phyloP scores from a whole-genome alignment of 1,140 invertebrate species.

The Drosophila ercepeae region DNA sequence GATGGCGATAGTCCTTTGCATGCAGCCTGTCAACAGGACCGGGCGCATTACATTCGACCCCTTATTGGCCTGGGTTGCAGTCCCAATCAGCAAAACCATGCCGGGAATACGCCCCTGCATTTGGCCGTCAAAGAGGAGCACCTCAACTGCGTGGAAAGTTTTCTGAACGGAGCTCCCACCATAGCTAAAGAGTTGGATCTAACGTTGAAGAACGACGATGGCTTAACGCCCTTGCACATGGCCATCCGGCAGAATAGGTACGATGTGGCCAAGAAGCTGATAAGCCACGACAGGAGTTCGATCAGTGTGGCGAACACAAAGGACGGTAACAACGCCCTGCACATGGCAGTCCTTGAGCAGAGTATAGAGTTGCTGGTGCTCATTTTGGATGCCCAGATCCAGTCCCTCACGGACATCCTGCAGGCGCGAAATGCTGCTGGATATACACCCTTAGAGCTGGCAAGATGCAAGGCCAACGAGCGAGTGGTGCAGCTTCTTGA shows the following conservation, averaged over 20 bases:
- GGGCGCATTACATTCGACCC: constrained; percentile 76
- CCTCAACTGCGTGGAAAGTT: constrained; percentile 64
- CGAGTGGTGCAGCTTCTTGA: constrained; percentile 48
- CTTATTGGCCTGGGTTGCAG: constrained; percentile 84
- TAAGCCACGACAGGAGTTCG: constrained; percentile 83
- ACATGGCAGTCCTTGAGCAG: constrained; percentile 85
- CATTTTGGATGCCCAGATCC: constrained; percentile 83
- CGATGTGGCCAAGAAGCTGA: constrained; percentile 84
- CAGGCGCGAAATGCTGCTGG: constrained; percentile 60
- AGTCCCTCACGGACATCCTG: constrained; percentile 51
- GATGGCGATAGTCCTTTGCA: constrained; percentile 84
- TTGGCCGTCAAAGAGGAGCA: constrained; percentile 84
- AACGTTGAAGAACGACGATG: constrained; percentile 83
- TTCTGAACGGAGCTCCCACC: constrained; percentile 48
- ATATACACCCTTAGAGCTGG: constrained; percentile 66
- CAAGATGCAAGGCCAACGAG: constrained; percentile 41
- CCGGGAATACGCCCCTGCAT: constrained; percentile 85
- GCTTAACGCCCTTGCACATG: constrained; percentile 85
- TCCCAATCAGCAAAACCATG: constrained; percentile 84
- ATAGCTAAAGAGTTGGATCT: constrained; percentile 52
- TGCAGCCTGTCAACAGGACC: constrained; percentile 84
- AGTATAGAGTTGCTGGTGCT: constrained; percentile 84
- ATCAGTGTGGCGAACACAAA: constrained; percentile 84
- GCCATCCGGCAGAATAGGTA: constrained; percentile 85
- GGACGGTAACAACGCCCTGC: constrained; percentile 86